Evolutionary conservation across 37 sponge, comb jelly and placozoan genomes (phyloP).

Genomic region (Hormiphora californensis): DNA sequence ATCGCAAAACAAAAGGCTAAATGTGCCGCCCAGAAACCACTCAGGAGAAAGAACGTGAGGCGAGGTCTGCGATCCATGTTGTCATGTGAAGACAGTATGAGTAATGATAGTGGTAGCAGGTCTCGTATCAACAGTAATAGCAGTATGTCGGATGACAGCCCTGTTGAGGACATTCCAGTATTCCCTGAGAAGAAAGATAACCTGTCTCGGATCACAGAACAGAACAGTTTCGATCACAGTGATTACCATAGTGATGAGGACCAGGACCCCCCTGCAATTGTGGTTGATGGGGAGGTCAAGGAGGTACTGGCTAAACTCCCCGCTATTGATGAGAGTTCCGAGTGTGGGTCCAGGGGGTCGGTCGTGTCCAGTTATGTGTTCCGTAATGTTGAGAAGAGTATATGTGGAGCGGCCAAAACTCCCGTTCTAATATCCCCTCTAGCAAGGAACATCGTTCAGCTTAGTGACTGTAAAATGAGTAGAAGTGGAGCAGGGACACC

Average conservation of each 20-base stretch:
- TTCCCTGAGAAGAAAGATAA: background rate
- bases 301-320: slow-evolving; percentile 43
- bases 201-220: slow-evolving; percentile 50
- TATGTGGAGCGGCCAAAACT: slow-evolving; percentile 37
- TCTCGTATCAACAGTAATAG: background rate
- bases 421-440: slow-evolving; percentile 50
- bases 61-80: slow-evolving; percentile 29
- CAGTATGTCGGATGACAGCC: background rate
- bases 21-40: slow-evolving; percentile 50
- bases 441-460: slow-evolving; percentile 50
- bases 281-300: background rate
- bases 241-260: slow-evolving; percentile 28
- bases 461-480: background rate
- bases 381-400: slow-evolving; percentile 53
- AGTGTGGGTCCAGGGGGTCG: slow-evolving; percentile 43
- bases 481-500: slow-evolving; percentile 52
- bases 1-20: slow-evolving; percentile 42
- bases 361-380: slow-evolving; percentile 7
- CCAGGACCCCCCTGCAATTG: background rate
- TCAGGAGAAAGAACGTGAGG: background rate
- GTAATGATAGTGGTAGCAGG: slow-evolving; percentile 27
- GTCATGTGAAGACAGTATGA: slow-evolving; percentile 39
- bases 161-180: slow-evolving; percentile 8
- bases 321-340: slow-evolving; percentile 39
- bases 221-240: slow-evolving; percentile 55